A percentile compares a stretch with the other conserved stretches of the same genome.
Conservation (phyloP, 2,113 vertebrate genomes). For the Neodon shergylaensis region DNA sequence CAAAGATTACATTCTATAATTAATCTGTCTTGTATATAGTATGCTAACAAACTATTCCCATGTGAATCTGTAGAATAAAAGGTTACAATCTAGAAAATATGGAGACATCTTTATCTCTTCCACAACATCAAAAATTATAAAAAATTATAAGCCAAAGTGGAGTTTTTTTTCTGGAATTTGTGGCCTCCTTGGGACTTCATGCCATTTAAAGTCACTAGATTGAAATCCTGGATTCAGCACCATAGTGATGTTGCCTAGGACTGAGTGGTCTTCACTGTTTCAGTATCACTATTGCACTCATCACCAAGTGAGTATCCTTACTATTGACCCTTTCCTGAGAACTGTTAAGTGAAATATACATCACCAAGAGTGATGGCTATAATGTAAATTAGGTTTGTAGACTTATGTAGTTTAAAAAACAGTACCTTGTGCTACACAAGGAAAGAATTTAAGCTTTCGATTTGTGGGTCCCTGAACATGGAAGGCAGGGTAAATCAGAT, state of each 20-base stretch:
- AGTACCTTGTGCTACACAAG: not conserved
- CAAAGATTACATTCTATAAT: not conserved
- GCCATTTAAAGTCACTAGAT: not conserved
- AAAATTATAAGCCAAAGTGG: not conserved
- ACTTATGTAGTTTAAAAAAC: conserved; percentile 24
- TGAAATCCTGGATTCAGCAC: not conserved
- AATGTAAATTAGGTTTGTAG: not conserved
- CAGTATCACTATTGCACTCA: not conserved
- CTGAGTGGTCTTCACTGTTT: not conserved
- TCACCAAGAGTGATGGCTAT: not conserved
- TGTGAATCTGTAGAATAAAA: not conserved
- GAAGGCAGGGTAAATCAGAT: not conserved
- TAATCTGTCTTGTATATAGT: conserved; percentile 8
- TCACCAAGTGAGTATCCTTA: not conserved
- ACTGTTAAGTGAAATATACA: not conserved
- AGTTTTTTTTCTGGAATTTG: not conserved
- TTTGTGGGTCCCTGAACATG: not conserved
- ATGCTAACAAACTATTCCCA: not conserved
- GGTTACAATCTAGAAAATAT: not conserved
- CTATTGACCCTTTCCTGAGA: not conserved
- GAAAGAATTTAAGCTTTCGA: not conserved
- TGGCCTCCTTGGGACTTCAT: not conserved
- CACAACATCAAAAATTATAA: not conserved
- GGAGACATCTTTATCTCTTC: not conserved
- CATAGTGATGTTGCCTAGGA: not conserved